These are phyloP conservation scores for Parazoanthus darwini DNA, from an alignment of 92 coral and sea anemone genomes.

Conservation along the genomic window DNA sequence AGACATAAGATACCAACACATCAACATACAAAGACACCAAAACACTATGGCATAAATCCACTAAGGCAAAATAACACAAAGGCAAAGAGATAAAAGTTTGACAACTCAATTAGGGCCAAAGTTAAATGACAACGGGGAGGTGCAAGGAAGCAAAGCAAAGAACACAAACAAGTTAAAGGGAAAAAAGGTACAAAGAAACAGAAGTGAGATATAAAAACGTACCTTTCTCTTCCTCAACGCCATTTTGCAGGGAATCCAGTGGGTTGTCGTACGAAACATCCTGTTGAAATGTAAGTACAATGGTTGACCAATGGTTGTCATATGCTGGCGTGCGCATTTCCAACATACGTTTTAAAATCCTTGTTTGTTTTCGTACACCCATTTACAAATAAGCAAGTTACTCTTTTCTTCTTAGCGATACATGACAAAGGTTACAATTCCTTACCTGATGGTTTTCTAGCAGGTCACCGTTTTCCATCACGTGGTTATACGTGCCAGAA, in stretches of 20 bases:
- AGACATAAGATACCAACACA: too few relatives aligned
- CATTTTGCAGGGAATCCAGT: neutral
- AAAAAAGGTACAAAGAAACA: neutral
- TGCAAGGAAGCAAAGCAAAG: neutral
- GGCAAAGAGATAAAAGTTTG: too few relatives aligned
- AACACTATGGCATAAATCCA: too few relatives aligned
- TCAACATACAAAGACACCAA: too few relatives aligned
- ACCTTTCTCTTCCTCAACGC: neutral
- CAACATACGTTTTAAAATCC: neutral
- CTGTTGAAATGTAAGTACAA: neutral
- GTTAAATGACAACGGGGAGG: too few relatives aligned
- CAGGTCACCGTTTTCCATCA: slow-evolving; percentile 15
- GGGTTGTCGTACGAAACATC: neutral
- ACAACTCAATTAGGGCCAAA: too few relatives aligned
- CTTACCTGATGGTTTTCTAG: slow-evolving; percentile 18
- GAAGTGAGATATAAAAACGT: neutral
- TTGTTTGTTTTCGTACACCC: neutral
- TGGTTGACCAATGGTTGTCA: neutral
- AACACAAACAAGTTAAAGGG: too few relatives aligned
- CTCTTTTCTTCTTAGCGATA: neutral
- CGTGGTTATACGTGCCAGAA: neutral
- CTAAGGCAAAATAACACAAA: too few relatives aligned
- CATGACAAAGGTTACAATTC: neutral
- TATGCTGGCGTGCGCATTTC: neutral
- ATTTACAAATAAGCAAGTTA: neutral